Evolutionary conservation across 2,888 invertebrate genomes (phyloP), one percentile per base, ranked within the genome.

Genomic region (Smittia aterrima): DNA sequence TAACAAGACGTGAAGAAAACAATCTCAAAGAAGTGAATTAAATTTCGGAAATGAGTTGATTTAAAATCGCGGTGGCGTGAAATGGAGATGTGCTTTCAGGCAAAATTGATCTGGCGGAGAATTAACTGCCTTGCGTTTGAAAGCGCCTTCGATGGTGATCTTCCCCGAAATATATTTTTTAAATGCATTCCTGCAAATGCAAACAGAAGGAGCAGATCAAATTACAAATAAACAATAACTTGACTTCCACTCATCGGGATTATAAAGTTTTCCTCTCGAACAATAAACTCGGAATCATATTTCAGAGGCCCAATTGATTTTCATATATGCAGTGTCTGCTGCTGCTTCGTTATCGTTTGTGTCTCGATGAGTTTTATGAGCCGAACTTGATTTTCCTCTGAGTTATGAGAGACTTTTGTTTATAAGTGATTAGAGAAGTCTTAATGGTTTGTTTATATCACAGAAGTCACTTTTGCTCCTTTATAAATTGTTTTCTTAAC

Each of bases 371-470:
- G 53, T 58, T 72, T 72, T 62, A 72, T 62, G 62, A 24, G 27
- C 38, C 54, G 20, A 27, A 70, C n/a, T 54, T 47, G 32, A 24
- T 16, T 71, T 58, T 64, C n/a, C n/a, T 9, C n/a, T 64, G 64
- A 64, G 9, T 22, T 64, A 20, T 64, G 18, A 6, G 64, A 27
- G 58, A 58, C 13, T 27, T 24, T 72, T 72, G 72, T 72, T 72
- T 72, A 72, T 62, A 38, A 72, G 40, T 25, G 53, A 62, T 72
- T 62, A 62, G n/a, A 22, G 40, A 27, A 38, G 62, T 58, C 72
- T 27, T 40, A 27, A 72, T 72, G 72, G 72, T 72, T 72, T 72
- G 72, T 72, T 72, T 72, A 72, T 22, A 72, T 25, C 64, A 64
- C 25, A 64, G 25, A 27, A 64, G 64, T 64, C 64, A 25, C 27